Evolutionary conservation across 2,113 vertebrate species (phyloP), one percentile per base, ranked within the genome.

Genomic region (Psittacara wagleri): DNA sequence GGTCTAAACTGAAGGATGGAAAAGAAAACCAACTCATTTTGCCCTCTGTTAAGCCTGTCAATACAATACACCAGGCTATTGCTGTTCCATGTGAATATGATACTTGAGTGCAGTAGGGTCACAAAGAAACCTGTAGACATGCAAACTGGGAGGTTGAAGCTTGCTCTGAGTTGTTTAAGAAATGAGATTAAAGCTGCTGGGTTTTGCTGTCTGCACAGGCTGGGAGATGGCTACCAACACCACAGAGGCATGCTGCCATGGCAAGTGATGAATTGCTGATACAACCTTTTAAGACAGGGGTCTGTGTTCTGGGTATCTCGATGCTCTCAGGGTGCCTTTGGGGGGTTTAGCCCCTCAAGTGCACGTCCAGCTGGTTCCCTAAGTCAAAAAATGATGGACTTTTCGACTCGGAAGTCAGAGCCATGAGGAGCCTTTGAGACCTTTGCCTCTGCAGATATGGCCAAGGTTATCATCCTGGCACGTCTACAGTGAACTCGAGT

Each of bases 381-480:
- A 19, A 55, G 75, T 55, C 59, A 81, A 4, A 41, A 83, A 74
- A n/a, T 10, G 31, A 39, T 85, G 72, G 55, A 35, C 54, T 80
- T 74, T 46, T 73, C 31, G 55, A 4, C 46, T 80, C 83, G 41
- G 29, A 83, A 87, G 37, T 63, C 78, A 80, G 59, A 29, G 10
- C 37, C 1, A 2, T 23, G 54, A 88, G 55, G 28, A 92, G 86
- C 70, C 84, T 96, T 91, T 94, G 77, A 83, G 69, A 80, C 62
- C 39, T 88, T 82, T 95, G 57, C 29, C 70, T 89, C 8, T 0
- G 57, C 57, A 79, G 93, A 73, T 84, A 52, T 1, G 63, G 81
- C 41, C 91, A 78, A 91, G 95, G 92, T 92, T 96, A 77, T 87
- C 81, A 6, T 27, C 31, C 92, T 86, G 88, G 88, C 92, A 84